Base-by-base conservation (phyloP, 2,113 vertebrate species). In the Etia nguti region DNA sequence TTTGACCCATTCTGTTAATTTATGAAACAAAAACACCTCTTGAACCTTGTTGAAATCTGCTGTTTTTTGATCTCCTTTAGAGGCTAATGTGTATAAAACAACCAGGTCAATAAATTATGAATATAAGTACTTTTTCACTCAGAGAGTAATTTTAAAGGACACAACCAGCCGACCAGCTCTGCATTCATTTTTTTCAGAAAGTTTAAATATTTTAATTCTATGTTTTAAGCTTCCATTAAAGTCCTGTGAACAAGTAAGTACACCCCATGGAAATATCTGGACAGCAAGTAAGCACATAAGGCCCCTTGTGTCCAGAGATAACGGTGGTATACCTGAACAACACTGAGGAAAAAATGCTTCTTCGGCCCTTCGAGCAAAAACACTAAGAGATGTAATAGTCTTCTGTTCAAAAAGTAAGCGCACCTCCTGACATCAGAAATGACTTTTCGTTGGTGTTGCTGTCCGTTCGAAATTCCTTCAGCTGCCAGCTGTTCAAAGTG, bases 71-170 rank as follows among this genome's bases (percentile, higher is more conserved):
- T 24, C 24, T 75, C 24, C 43, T 75, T 18, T 0, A 31, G 16
- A 77, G 43, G 29, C 16, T 29, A 31, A 48, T 31, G 26, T 77
- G 70, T 77, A 31, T 20, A 50, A 48, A 50, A 77, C 46, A 77
- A n/a, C 0, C 43, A 50, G 46, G 50, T 50, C 24, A 50, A 77
- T 77, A 77, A 77, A 77, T 77, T 31, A 50, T 50, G 46, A 50
- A 50, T n/a, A 50, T 77, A 77, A 77, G 50, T 20, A 12, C 46
- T 77, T 77, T 50, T 31, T 48, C 70, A 31, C 70, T 20, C 70
- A 13, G 9, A 22, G 52, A 55, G 46, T 26, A 4, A 5, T 50
- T 77, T 50, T 77, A 8, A 77, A 77, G 43, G 16, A 75, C 10
- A 20, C 6, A 29, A 20, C 11, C 6, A 31, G 9, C 24, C 3